Conservation (phyloP, 2,113 vertebrate genomes). For the Gadus macrocephalus region DNA sequence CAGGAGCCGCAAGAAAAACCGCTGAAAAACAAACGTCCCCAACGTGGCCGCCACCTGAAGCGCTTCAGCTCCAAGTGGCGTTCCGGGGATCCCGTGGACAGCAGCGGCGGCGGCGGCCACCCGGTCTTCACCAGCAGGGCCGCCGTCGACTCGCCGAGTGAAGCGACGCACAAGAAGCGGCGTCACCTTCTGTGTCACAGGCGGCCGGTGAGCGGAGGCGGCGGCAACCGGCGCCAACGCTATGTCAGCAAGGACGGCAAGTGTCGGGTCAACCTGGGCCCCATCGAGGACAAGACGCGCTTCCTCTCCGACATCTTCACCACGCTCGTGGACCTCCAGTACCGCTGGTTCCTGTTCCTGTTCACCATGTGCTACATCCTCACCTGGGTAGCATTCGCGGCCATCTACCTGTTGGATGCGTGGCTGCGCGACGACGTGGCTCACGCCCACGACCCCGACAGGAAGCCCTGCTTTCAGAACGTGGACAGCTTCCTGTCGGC, state of each 20-base stretch:
- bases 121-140: conserved; percentile 12
- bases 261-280: conserved; percentile 79
- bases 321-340: conserved; percentile 81
- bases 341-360: conserved; percentile 80
- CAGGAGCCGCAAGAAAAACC: background rate
- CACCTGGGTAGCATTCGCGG: conserved; percentile 78
- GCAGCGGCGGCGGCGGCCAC: conserved; percentile 46
- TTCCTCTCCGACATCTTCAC: conserved; percentile 83
- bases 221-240: conserved; percentile 71
- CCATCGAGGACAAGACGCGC: conserved; percentile 76
- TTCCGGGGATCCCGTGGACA: conserved; percentile 27
- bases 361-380: conserved; percentile 80
- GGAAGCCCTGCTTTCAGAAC: conserved; percentile 75
- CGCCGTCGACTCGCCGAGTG: background rate
- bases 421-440: conserved; percentile 70
- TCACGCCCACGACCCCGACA: conserved; percentile 68
- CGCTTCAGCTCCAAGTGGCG: conserved; percentile 58
- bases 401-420: conserved; percentile 74
- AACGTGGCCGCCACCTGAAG: conserved; percentile 42
- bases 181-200: conserved; percentile 76
- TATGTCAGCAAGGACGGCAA: conserved; percentile 81
- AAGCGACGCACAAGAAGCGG: conserved; percentile 59
- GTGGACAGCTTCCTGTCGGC: conserved; percentile 76
- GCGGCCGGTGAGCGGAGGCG: conserved; percentile 14
- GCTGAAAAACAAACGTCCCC: conserved; percentile 17